Evolutionary conservation across 1,140 invertebrate genomes (phyloP), one percentile per base, ranked within the genome.

Genomic region (Mycetomoellerius zeteki): DNA sequence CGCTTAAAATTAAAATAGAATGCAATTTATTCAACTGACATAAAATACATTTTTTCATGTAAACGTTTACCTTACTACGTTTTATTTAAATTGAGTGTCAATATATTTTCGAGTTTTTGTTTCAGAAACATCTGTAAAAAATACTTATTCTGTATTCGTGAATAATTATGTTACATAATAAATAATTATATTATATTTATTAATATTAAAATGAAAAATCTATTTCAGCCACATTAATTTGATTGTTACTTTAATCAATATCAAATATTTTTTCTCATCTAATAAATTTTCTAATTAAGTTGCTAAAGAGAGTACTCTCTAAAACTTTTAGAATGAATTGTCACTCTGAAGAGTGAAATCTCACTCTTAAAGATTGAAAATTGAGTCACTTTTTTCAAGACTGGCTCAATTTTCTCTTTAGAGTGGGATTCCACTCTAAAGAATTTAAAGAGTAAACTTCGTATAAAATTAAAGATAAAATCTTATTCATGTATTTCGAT

Each of bases 101-200:
- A 27, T 30, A 43, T 60, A 14, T 43, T 16, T 60, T 16, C 7
- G 8, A 30, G 0, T 76, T 77, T 21, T 16, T 30, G 0, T 24
- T 64, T 47, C 16, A 24, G 0, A 77, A 77, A 64, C 43, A 62
- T 47, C 43, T 62, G 14, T 77, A 50, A 56, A 33, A 27, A 54
- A 54, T 69, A 16, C 2, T 69, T 24, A 69, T 21, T 37, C 27
- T 37, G 7, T 7, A 7, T 37, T 37, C 33, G 7, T 37, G 6
- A 37, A 37, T 37, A 37, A 37, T 37, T 37, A 37, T 8, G 33
- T 37, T 37, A 37, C 33, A 37, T 37, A 37, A 8, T 14, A 30
- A 30, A 14, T 30, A 62, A 7, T 62, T 62, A 19, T 62, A 14
- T 30, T 30, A 30, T 7, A 30, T 62, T 30, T 62, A 30, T 30